Evolutionary conservation across 2,888 invertebrate species (phyloP).

Genomic region (Euclidia mi): DNA sequence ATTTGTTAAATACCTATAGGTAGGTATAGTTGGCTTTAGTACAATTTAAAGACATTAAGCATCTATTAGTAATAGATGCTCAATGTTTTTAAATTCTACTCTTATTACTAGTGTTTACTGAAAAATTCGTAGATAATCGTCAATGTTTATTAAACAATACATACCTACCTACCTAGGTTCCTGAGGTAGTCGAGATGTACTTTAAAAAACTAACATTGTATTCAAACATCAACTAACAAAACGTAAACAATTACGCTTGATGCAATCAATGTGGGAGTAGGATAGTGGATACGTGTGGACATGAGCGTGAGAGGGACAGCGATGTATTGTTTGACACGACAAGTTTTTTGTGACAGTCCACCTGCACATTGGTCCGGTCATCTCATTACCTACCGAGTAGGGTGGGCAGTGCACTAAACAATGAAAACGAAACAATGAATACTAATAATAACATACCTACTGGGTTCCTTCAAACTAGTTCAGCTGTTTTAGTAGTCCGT

Average conservation of each 20-base stretch:
- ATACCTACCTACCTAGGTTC: not conserved
- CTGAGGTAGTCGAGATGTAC: conserved; percentile 3
- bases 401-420: not conserved
- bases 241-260: conserved; percentile 24
- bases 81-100: too few relatives aligned
- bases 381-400: not conserved
- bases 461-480: not conserved
- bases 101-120: too few relatives aligned
- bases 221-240: conserved; percentile 6
- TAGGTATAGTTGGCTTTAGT: too few relatives aligned
- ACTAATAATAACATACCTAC: not conserved
- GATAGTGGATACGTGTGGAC: not conserved
- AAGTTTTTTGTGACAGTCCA: conserved; percentile 25
- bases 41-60: too few relatives aligned
- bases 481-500: not conserved
- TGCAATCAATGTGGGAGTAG: conserved; percentile 14
- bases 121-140: not conserved
- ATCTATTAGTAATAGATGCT: too few relatives aligned
- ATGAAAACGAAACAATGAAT: not conserved
- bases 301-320: conserved; percentile 12
- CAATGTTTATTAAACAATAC: not conserved
- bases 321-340: conserved; percentile 21
- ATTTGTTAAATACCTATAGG: too few relatives aligned
- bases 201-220: conserved; percentile 3
- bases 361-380: conserved; percentile 16